Evolutionary conservation across 2,888 invertebrate genomes (phyloP), one percentile per base, ranked within the genome.

Genomic region (Drosophila testacea): DNA sequence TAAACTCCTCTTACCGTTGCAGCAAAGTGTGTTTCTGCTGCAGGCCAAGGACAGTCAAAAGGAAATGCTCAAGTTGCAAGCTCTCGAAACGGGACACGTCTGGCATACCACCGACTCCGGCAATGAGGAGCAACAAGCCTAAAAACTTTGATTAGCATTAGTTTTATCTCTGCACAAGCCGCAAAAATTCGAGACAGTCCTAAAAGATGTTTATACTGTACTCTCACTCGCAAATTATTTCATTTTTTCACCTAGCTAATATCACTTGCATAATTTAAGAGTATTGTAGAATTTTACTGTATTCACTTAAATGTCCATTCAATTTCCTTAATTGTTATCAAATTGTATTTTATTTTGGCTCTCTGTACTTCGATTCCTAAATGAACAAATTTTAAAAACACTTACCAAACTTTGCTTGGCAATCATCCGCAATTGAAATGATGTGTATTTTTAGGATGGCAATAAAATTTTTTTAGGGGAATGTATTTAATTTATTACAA

Each of bases 1-100:
- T 1, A 6, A 10, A 16, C 27, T 10, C 11, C 0, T 6, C 16
- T 32, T 6, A n/a, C 30, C 1, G 13, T 61, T 69, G 7, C 92
- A 95, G 95, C 96, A 97, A 93, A 97, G 96, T 91, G 96, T 97
- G 89, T 97, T 97, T 92, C 93, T 96, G 90, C 93, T 96, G 79
- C 96, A 96, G 92, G 96, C 96, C 30, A 95, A 96, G 78, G 96
- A 96, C 89, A 95, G 95, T 68, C 96, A 96, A 73, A 91, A 88
- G 67, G 92, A 92, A 66, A 66, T 93, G 57, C 84, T 92, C 6
- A 90, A 90, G 75, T 28, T 92, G 47, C 92, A 92, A 59, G 92
- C 92, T 48, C 83, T 92, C 6, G 92, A 93, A 82, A 85, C 81
- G 64, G 91, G 90, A 39, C 86, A 83, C 47, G 81, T 89, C 6